Evolutionary conservation across 1,140 invertebrate species (phyloP), one percentile per base, ranked within the genome.

Genomic region (Euwallacea similis): DNA sequence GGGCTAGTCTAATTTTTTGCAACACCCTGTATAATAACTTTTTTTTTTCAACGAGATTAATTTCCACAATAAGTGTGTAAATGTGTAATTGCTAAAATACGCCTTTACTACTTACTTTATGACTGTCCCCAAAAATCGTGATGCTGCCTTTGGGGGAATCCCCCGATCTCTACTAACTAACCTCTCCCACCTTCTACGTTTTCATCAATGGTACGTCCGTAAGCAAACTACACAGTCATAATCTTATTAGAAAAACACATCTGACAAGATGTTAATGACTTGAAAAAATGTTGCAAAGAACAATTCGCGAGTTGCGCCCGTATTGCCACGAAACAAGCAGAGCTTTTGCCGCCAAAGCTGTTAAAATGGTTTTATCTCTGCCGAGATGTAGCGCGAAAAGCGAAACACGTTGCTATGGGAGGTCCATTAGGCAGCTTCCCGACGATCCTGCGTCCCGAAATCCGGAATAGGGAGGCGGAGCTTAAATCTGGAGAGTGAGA

Each of bases 61-160:
- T 33, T 33, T 33, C 21, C 4, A 33, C 21, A 33, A 33, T 4
- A 4, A 33, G 21, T 33, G 21, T 33, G 21, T 33, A 33, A 33
- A 33, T 33, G 21, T 33, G 21, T 33, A 33, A 33, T 2, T 33
- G 4, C 21, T 33, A 33, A 33, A 33, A 33, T 33, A 33, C 21
- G 4, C 21, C 4, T 33, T 1, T 33, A 33, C 4, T 65, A 74
- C 59, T 71, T 78, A 81, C 80, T 75, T 81, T 81, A 71, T 81
- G 80, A 64, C 74, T 78, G 71, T 81, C 80, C 59, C 80, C 80
- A 74, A 81, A 81, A 79, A 81, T 81, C 78, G 80, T 81, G 80
- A 74, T 79, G 78, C 72, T 75, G 69, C 59, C 63, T 70, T 69
- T 71, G 79, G 79, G 78, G 74, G 67, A 73, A 73, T 69, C 64